Evolutionary conservation across 2,113 vertebrate genomes (phyloP), one percentile per base, ranked within the genome.

Genomic region (Gadus macrocephalus): DNA sequence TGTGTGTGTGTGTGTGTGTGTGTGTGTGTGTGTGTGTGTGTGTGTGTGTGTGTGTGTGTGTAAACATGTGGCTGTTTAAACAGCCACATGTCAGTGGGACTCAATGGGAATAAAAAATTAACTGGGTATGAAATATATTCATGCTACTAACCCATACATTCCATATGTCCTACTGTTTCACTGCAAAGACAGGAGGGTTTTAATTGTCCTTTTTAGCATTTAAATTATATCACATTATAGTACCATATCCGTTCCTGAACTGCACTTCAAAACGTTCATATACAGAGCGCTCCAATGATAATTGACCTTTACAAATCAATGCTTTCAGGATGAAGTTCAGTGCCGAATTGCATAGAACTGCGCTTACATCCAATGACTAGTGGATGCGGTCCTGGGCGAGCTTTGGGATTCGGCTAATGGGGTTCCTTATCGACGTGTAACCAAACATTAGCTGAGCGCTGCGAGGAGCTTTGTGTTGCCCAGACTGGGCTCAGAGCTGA

Each of bases 81-180:
- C 77, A 61, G 74, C 67, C 74, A 65, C 71, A 60, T 5, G 31
- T 35, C 31, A 35, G 68, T 75, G 69, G 71, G 62, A 25, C 25
- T 25, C 25, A 25, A 25, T 69, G 20, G n/a, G 73, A 76, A 61
- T 66, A 68, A 78, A 61, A 72, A 65, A 72, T 62, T 71, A 28
- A 53, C 27, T 68, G 15, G 71, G 35, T 75, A 67, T 67, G 72
- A 49, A 35, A 66, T 66, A 5, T 42, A 71, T 73, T 81, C 66
- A 49, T 6, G 3, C 28, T 53, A 78, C 67, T 64, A 62, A 19
- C 27, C 22, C 59, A 20, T 60, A 15, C 7, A 60, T 19, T 19
- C 17, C 17, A 56, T 56, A 0, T 19, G 19, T n/a, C 19, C 3
- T 7, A 59, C 25, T 25, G 25, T 25, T 25, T 25, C 25, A 25